Conservation (phyloP, 2,113 vertebrate species). For the Cyanoramphus novaezelandiae region DNA sequence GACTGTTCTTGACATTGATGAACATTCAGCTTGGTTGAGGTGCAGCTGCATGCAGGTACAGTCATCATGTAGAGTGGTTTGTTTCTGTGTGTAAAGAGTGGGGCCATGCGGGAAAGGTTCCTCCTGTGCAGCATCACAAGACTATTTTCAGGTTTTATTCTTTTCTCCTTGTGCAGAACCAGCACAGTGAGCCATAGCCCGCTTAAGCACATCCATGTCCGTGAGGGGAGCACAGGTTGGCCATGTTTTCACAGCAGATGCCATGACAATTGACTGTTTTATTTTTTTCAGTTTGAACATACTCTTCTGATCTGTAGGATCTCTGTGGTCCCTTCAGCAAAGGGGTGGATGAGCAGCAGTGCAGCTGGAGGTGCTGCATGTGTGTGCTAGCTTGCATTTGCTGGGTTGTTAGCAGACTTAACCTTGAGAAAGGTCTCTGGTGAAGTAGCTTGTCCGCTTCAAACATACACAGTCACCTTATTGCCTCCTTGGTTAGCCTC, state of each 20-base stretch:
- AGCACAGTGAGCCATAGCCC: neutral
- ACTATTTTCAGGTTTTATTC: neutral
- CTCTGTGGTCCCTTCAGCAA: neutral
- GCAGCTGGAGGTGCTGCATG: accelerated
- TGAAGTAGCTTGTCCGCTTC: neutral
- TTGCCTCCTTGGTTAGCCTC: neutral
- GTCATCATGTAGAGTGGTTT: accelerated
- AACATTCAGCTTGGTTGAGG: accelerated
- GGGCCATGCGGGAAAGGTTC: neutral
- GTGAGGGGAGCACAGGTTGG: neutral
- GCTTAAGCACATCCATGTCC: accelerated
- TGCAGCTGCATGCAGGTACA: neutral
- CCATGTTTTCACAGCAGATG: accelerated
- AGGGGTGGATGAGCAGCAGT: neutral
- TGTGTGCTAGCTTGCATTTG: accelerated
- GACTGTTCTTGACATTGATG: accelerated
- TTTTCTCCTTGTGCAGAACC: neutral
- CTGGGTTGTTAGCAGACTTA: neutral
- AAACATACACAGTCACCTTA: neutral
- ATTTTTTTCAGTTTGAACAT: neutral
- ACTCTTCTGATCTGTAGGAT: neutral
- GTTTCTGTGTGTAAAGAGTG: neutral
- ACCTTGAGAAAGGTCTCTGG: neutral
- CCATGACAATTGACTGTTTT: accelerated
- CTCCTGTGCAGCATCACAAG: neutral